These are phyloP conservation scores for Athalia circularis DNA, from an alignment of 2,888 invertebrate species.

Conservation along the genomic window DNA sequence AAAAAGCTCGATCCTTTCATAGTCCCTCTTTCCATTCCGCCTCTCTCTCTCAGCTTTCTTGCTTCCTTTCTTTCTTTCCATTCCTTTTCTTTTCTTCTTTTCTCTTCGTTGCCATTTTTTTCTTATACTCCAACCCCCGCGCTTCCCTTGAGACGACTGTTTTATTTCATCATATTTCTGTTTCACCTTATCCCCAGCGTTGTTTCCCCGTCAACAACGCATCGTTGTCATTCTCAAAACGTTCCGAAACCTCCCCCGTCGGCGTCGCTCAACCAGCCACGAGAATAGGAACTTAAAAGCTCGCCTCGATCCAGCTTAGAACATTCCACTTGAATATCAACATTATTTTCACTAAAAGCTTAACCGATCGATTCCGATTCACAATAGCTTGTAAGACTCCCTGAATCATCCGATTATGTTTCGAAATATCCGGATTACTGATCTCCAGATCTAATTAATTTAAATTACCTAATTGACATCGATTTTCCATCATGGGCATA, in stretches of 20 bases:
- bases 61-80: neutral
- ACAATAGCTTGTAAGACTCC: neutral
- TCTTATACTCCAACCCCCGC: neutral
- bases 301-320: neutral
- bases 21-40: neutral
- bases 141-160: slow-evolving; percentile 29
- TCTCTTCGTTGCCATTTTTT: neutral
- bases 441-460: too few relatives aligned
- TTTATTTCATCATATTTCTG: slow-evolving; percentile 40
- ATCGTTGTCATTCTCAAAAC: slow-evolving; percentile 32
- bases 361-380: neutral
- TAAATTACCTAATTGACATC: too few relatives aligned
- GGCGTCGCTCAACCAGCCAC: neutral
- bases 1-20: slow-evolving; percentile 23
- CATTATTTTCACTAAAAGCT: slow-evolving; percentile 7
- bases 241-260: slow-evolving; percentile 8
- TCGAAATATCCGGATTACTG: neutral
- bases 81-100: neutral
- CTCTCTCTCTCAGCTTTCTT: neutral
- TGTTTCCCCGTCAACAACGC: slow-evolving; percentile 38
- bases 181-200: slow-evolving; percentile 34
- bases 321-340: slow-evolving; percentile 14
- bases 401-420: neutral
- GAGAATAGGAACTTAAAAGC: slow-evolving; percentile 16
- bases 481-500: too few relatives aligned